Conservation (phyloP, 2,797 vertebrate genomes). For the Semotilus atromaculatus region DNA sequence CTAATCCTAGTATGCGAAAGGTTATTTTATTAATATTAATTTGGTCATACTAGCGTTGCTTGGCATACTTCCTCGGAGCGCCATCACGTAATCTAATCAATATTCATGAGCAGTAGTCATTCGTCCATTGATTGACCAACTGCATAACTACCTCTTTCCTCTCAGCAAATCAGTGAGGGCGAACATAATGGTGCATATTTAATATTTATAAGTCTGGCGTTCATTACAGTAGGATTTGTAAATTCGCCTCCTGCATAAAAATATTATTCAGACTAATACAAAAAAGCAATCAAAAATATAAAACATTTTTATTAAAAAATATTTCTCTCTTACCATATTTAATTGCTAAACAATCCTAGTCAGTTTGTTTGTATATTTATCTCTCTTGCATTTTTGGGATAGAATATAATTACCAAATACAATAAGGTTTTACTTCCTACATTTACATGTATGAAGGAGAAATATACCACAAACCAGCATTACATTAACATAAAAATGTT, state of each 20-base stretch:
- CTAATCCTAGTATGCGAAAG: neutral
- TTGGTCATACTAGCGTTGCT: neutral
- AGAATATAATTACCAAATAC: neutral
- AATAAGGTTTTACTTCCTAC: rapidly evolving
- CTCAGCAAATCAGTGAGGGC: neutral
- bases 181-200: neutral
- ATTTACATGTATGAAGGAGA: neutral
- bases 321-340: neutral
- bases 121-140: neutral
- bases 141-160: neutral
- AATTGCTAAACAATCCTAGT: neutral
- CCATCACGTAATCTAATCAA: neutral
- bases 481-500: neutral
- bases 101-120: neutral
- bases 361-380: neutral
- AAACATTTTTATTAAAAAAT: no score
- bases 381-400: neutral
- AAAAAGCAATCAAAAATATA: neutral
- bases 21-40: neutral
- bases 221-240: neutral
- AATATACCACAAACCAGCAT: neutral
- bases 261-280: neutral
- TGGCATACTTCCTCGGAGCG: no score
- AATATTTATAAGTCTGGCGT: neutral
- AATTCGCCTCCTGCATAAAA: neutral